Base-by-base conservation (phyloP, 2,888 invertebrate species). In the Caenorhabditis becei region DNA sequence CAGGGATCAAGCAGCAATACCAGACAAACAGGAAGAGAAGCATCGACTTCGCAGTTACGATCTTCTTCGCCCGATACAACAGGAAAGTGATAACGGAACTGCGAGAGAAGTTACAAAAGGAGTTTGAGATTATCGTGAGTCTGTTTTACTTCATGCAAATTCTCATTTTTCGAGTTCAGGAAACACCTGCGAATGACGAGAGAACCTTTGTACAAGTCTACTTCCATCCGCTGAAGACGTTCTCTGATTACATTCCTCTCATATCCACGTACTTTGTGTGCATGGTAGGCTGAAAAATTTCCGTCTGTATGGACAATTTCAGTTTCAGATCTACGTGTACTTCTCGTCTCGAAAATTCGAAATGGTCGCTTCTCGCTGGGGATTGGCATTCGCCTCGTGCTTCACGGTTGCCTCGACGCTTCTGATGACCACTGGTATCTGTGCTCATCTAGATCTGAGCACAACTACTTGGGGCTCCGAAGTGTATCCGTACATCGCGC, bases 401-500 rank as follows among this genome's bases (percentile, higher is more conserved):
- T 81, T 88, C 49, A 83, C 86, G 2, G 84, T 87, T 2, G 84
- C 85, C 14, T 83, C 84, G 16, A 97, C 97, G 61, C 93, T 98
- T 11, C 94, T 95, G 41, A 97, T 97, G 95, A 96, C 97, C 0
- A 94, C 97, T 91, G 93, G 93, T 37, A 87, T 90, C 20, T 88
- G 90, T 83, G 86, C 91, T 18, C 88, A 91, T 87, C 88, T 92
- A 69, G 91, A 91, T 24, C 78, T 92, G 54, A 91, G 89, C 65
- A 91, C 92, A 37, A 90, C 84, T 24, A 88, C 85, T 67, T 91
- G 88, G 91, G 87, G 88, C 37, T 95, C 96, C 91, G 96, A 96
- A 91, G 92, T 97, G 28, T 97, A 97, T 91, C 98, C 98, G 0
- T 98, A 98, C 92, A 93, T 99, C 80, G 96, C 97, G 0, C 95